phyloP scores from a whole-genome alignment of 2,113 vertebrate genomes.

The Bungarus multicinctus region DNA sequence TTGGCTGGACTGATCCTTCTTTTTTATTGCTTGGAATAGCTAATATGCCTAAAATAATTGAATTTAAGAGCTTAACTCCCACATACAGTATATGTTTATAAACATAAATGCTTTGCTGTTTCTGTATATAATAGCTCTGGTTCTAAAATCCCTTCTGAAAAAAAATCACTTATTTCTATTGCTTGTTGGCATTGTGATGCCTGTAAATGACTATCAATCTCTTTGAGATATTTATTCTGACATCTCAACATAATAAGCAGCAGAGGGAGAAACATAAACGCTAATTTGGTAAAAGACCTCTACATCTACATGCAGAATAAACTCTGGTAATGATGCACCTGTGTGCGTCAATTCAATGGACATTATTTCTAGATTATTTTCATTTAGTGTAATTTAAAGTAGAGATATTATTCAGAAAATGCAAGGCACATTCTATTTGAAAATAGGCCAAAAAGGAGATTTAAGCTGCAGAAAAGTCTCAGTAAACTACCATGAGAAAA shows the following conservation, averaged over 20 bases:
- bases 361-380: not conserved
- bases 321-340: not conserved
- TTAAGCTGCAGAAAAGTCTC: not conserved
- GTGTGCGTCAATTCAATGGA: not conserved
- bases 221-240: not conserved
- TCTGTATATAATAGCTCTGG: not conserved
- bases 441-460: not conserved
- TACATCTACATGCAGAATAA: not conserved
- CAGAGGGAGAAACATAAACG: not conserved
- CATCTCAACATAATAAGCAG: not conserved
- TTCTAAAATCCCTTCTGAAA: not conserved
- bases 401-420: not conserved
- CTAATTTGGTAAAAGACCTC: not conserved
- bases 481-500: not conserved
- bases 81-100: constrained; percentile 12
- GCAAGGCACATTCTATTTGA: not conserved
- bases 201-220: not conserved
- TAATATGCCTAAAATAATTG: constrained; percentile 25
- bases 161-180: not conserved
- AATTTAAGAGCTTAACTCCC: constrained; percentile 6
- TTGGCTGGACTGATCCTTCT: not conserved
- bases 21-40: constrained; percentile 3
- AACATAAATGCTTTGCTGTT: not conserved
- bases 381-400: not conserved
- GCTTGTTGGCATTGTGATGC: not conserved